These are phyloP conservation scores for Athalia cordata DNA, from an alignment of 2,888 invertebrate genomes.

Conservation along the genomic window DNA sequence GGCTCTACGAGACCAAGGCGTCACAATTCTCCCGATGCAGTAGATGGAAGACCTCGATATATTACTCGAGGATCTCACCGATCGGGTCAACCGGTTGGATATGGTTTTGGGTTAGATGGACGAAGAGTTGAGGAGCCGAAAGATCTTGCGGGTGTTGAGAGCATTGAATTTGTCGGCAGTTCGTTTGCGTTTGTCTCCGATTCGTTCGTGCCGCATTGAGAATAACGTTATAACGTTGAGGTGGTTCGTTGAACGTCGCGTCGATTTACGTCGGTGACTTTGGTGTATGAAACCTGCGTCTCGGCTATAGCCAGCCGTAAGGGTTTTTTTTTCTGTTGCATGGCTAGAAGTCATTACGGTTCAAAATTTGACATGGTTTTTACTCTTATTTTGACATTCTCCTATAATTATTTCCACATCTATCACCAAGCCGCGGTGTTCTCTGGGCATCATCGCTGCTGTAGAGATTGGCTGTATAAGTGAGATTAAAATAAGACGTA, in stretches of 20 bases:
- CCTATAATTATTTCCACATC: conserved; percentile 73
- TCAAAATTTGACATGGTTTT: conserved; percentile 71
- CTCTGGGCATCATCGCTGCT: conserved; percentile 48
- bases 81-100: conserved; percentile 6
- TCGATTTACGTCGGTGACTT: not conserved
- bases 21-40: not conserved
- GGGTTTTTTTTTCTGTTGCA: conserved; percentile 61
- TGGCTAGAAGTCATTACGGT: conserved; percentile 70
- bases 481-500: conserved; percentile 63
- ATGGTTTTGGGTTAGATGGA: conserved; percentile 7
- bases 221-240: conserved; percentile 6
- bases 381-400: conserved; percentile 69
- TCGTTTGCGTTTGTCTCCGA: conserved; percentile 35
- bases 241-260: conserved; percentile 1
- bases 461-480: conserved; percentile 63
- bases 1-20: not conserved
- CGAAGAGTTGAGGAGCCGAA: not conserved
- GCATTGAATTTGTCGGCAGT: conserved; percentile 3
- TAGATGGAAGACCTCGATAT: conserved; percentile 23
- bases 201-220: conserved; percentile 21
- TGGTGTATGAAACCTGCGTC: conserved; percentile 25
- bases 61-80: not conserved
- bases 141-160: conserved; percentile 26
- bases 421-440: conserved; percentile 64
- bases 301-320: not conserved